These are phyloP conservation scores for Glossosoma conforme DNA, from an alignment of 1,140 invertebrate genomes.

Conservation along the genomic window DNA sequence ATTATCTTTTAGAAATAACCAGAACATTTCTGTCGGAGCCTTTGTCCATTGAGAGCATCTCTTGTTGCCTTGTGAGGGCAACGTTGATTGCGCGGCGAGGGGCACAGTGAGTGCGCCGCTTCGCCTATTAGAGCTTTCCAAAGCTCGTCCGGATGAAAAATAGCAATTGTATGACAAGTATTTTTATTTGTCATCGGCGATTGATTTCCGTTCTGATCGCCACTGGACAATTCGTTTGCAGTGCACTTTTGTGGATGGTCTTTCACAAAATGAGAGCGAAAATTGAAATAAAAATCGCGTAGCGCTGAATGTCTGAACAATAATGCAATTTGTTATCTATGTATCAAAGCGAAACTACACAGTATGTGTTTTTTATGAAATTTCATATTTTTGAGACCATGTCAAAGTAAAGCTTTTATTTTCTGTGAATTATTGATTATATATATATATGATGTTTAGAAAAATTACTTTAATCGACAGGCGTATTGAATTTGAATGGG, in stretches of 20 bases:
- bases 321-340: no score
- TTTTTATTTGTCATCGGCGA: slow-evolving; percentile 16
- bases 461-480: no score
- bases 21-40: no score
- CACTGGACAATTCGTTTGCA: slow-evolving; percentile 6
- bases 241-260: slow-evolving; percentile 5
- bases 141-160: neutral
- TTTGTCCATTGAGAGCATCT: no score
- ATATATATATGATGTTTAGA: no score
- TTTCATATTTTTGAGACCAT: no score
- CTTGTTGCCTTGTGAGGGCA: no score
- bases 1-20: slow-evolving; percentile 6
- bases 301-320: neutral
- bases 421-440: no score
- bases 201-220: slow-evolving; percentile 14
- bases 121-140: slow-evolving; percentile 4
- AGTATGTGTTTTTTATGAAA: no score
- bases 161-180: slow-evolving; percentile 16
- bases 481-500: no score
- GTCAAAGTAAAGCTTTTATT: no score
- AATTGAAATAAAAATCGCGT: slow-evolving; percentile 8
- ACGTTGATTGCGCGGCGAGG: neutral
- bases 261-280: slow-evolving; percentile 11
- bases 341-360: no score
- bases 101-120: slow-evolving; percentile 7